Conservation (phyloP, 2,797 vertebrate species). For the Schizopygopsis malacanthus region DNA sequence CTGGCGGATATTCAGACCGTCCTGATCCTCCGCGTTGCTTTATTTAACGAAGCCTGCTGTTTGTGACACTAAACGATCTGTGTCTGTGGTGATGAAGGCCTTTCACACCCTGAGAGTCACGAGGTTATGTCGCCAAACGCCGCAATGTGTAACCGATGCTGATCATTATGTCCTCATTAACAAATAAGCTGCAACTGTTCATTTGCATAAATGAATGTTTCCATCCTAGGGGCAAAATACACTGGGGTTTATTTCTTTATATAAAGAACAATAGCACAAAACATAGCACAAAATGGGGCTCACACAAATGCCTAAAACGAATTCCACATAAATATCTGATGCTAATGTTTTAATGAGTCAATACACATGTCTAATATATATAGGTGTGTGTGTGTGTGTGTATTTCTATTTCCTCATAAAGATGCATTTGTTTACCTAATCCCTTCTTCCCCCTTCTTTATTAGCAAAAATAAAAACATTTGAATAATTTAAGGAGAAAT, state of each 20-base stretch:
- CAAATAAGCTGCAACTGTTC: conserved; percentile 48
- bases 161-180: conserved; percentile 52
- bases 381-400: no score
- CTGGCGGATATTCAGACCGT: conserved; percentile 79
- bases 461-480: not conserved
- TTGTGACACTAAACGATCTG: conserved; percentile 2
- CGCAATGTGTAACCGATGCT: conserved; percentile 35
- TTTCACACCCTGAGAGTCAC: conserved; percentile 5
- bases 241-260: conserved; percentile 39
- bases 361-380: no score
- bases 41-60: conserved; percentile 61
- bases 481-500: no score
- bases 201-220: conserved; percentile 53
- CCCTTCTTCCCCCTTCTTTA: no score
- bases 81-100: conserved; percentile 33
- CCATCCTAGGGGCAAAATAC: conserved; percentile 37
- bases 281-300: not conserved
- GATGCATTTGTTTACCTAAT: not conserved
- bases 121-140: conserved; percentile 15
- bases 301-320: not conserved
- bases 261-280: conserved; percentile 48
- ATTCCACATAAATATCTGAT: not conserved
- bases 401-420: not conserved
- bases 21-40: conserved; percentile 73
- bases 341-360: not conserved